Evolutionary conservation across 2,888 invertebrate species (phyloP).

Genomic region (Zonitis immaculata): DNA sequence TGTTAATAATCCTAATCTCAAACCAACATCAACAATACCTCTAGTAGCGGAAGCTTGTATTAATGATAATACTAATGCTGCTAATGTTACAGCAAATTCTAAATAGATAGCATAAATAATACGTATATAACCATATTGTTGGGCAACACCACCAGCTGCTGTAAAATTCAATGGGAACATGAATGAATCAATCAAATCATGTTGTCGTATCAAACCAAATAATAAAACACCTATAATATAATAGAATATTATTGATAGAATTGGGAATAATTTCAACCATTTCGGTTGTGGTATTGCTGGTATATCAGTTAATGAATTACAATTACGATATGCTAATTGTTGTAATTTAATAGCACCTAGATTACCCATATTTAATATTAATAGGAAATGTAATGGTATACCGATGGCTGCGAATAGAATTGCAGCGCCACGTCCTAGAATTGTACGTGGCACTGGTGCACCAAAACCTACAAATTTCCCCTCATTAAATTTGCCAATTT

Average conservation of each 20-base stretch:
- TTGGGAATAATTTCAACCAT: slow-evolving; percentile 48
- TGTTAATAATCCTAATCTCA: slow-evolving; percentile 53
- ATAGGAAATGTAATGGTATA: slow-evolving; percentile 62
- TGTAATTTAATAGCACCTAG: slow-evolving; percentile 51
- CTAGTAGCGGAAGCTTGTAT: slow-evolving; percentile 57
- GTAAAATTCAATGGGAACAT: slow-evolving; percentile 69
- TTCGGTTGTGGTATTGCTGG: slow-evolving; percentile 32
- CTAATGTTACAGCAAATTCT: slow-evolving; percentile 61
- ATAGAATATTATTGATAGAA: slow-evolving; percentile 50
- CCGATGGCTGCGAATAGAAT: slow-evolving; percentile 62
- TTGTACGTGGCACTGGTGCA: slow-evolving; percentile 65
- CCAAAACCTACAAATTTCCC: slow-evolving; percentile 59
- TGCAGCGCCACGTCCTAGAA: slow-evolving; percentile 58
- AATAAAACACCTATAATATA: slow-evolving; percentile 56
- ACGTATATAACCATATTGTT: slow-evolving; percentile 55
- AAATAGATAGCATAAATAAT: slow-evolving; percentile 63
- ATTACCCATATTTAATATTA: slow-evolving; percentile 55
- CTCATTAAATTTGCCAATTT: too few species aligned
- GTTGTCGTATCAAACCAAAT: slow-evolving; percentile 57
- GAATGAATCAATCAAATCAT: slow-evolving; percentile 52
- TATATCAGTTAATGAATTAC: slow-evolving; percentile 33
- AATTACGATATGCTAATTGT: slow-evolving; percentile 39
- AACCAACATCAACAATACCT: slow-evolving; percentile 53
- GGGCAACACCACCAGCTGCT: slow-evolving; percentile 62
- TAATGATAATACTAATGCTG: slow-evolving; percentile 57